phyloP scores from a whole-genome alignment of 2,113 vertebrate species.

The Otus sunia region DNA sequence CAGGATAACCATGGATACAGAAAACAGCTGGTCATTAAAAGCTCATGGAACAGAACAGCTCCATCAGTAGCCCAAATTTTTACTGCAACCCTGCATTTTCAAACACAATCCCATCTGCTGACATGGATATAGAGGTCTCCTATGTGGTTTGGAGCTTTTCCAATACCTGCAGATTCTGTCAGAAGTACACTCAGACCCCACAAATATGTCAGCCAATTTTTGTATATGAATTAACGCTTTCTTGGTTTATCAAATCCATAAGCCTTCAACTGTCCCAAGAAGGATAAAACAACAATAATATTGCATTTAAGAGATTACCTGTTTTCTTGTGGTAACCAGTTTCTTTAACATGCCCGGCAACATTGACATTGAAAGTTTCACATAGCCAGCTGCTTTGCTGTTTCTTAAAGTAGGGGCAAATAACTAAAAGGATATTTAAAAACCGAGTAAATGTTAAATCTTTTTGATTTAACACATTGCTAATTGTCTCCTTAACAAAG shows the following conservation, averaged over 20 bases:
- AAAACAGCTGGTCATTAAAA: slow-evolving; percentile 37
- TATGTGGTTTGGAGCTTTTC: neutral
- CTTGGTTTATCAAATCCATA: neutral
- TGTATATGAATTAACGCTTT: neutral
- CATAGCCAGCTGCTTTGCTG: neutral
- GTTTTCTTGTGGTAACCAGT: neutral
- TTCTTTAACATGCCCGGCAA: neutral
- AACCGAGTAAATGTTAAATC: neutral
- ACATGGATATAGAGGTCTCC: neutral
- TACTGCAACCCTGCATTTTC: slow-evolving; percentile 34
- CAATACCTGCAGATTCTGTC: neutral
- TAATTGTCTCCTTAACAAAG: neutral
- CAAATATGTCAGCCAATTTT: neutral
- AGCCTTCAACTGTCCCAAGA: neutral
- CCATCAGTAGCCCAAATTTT: slow-evolving; percentile 7
- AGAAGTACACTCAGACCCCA: neutral
- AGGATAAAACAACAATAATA: neutral
- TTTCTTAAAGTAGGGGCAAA: neutral
- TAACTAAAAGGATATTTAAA: neutral
- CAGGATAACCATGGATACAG: neutral
- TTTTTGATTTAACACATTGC: neutral
- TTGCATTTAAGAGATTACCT: neutral
- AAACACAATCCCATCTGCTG: slow-evolving; percentile 27
- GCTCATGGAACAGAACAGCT: neutral
- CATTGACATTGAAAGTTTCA: neutral